Evolutionary conservation across 2,888 invertebrate genomes (phyloP).

Genomic region (Scelioninae gen. 2): DNA sequence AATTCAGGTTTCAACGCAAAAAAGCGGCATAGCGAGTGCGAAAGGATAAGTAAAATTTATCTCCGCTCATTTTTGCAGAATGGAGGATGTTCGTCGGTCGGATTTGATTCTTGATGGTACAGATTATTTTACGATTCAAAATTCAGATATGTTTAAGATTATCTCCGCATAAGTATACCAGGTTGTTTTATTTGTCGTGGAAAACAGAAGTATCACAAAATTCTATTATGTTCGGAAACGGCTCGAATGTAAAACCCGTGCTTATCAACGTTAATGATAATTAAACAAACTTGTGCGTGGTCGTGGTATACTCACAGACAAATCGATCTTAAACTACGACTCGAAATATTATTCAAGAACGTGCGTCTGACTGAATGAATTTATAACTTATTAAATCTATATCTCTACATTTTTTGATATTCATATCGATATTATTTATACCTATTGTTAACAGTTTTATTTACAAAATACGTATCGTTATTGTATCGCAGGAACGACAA

Average conservation of each 20-base stretch:
- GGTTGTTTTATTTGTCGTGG: constrained; percentile 32
- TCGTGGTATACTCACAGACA: constrained; percentile 18
- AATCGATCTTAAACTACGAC: constrained; percentile 14
- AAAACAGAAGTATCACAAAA: constrained; percentile 41
- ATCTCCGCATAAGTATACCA: constrained; percentile 40
- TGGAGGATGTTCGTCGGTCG: constrained; percentile 64
- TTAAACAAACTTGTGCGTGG: constrained; percentile 3
- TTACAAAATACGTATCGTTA: constrained; percentile 57
- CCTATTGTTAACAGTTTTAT: constrained; percentile 53
- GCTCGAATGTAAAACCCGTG: constrained; percentile 41
- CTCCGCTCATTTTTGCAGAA: constrained; percentile 70
- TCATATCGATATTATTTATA: constrained; percentile 56
- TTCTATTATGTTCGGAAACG: constrained; percentile 37
- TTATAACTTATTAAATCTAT: constrained; percentile 48
- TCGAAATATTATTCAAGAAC: constrained; percentile 43
- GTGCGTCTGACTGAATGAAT: constrained; percentile 52
- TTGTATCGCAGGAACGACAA: constrained; percentile 56
- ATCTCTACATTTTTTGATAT: constrained; percentile 56
- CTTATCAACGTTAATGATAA: constrained; percentile 20
- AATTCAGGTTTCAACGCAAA: no score
- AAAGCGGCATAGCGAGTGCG: no score
- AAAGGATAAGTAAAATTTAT: constrained; percentile 75
- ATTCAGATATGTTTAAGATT: constrained; percentile 42
- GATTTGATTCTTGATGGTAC: constrained; percentile 66
- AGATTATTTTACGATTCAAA: constrained; percentile 60